These are phyloP conservation scores for Channa maculata DNA, from an alignment of 2,113 vertebrate species.

Conservation along the genomic window DNA sequence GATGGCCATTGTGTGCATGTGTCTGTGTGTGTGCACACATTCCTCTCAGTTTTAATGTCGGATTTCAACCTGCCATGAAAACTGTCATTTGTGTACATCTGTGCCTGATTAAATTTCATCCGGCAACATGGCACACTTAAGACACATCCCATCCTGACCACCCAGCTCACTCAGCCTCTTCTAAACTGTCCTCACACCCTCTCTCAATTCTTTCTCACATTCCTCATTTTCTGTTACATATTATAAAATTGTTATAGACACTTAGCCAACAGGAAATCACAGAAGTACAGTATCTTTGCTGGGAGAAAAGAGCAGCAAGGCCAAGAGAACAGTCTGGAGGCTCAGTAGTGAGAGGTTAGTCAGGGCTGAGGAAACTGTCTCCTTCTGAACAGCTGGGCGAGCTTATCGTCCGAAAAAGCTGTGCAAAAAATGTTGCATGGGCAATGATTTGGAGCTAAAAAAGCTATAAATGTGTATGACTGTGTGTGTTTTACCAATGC, in stretches of 20 bases:
- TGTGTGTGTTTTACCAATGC: constrained; percentile 13
- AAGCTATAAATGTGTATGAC: constrained; percentile 33
- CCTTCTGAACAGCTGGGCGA: constrained; percentile 59
- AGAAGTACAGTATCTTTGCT: constrained; percentile 54
- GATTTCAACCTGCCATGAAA: constrained; percentile 62
- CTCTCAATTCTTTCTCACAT: not conserved
- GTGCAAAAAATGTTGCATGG: constrained; percentile 35
- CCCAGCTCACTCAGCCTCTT: constrained; percentile 41
- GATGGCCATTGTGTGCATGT: constrained; percentile 62
- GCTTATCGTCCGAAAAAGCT: constrained; percentile 61
- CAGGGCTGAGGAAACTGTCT: constrained; percentile 39
- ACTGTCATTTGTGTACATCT: constrained; percentile 71
- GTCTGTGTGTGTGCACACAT: constrained; percentile 28
- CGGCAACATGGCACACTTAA: constrained; percentile 34
- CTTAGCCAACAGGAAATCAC: constrained; percentile 61
- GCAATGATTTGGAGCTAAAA: constrained; percentile 18
- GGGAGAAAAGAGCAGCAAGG: constrained; percentile 31
- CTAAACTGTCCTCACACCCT: constrained; percentile 10
- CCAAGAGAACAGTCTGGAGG: constrained; percentile 47
- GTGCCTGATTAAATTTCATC: constrained; percentile 55
- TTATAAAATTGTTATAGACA: constrained; percentile 31
- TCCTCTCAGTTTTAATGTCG: constrained; percentile 61
- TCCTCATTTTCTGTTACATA: constrained; percentile 13
- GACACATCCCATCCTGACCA: constrained; percentile 47
- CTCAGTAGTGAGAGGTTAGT: constrained; percentile 48